A percentile compares a stretch with the other conserved stretches of the same genome.
phyloP scores from a whole-genome alignment of 2,113 vertebrate genomes.

The Empidonax traillii region DNA sequence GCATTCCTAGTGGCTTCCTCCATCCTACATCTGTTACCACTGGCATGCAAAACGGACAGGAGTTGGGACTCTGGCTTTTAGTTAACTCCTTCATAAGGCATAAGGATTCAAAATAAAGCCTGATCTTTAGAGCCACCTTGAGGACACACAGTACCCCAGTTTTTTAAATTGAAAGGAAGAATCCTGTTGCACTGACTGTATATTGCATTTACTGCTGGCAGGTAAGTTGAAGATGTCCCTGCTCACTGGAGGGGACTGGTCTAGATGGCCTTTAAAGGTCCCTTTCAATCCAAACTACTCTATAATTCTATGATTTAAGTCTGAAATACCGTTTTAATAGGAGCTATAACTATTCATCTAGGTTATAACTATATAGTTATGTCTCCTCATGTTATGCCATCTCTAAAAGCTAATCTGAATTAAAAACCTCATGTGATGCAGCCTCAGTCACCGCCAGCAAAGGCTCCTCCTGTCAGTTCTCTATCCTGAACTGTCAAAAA shows the following conservation, averaged over 20 bases:
- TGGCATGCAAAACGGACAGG: background rate
- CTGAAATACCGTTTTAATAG: background rate
- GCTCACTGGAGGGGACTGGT: background rate
- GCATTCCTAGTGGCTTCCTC: background rate
- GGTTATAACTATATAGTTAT: background rate
- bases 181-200: background rate
- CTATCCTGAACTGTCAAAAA: background rate
- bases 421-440: background rate
- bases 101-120: background rate
- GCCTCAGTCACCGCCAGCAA: background rate
- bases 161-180: background rate
- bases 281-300: background rate
- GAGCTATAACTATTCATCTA: background rate
- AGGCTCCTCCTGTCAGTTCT: background rate
- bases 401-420: background rate
- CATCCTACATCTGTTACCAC: background rate
- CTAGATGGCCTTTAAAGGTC: background rate
- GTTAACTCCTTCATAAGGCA: background rate
- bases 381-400: background rate
- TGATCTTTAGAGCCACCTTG: background rate
- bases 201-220: accelerated
- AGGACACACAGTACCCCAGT: background rate
- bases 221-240: background rate
- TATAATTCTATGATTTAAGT: background rate
- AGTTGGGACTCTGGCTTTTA: background rate